Evolutionary conservation across 2,113 vertebrate species (phyloP).

Genomic region (Lepidothrix coronata): DNA sequence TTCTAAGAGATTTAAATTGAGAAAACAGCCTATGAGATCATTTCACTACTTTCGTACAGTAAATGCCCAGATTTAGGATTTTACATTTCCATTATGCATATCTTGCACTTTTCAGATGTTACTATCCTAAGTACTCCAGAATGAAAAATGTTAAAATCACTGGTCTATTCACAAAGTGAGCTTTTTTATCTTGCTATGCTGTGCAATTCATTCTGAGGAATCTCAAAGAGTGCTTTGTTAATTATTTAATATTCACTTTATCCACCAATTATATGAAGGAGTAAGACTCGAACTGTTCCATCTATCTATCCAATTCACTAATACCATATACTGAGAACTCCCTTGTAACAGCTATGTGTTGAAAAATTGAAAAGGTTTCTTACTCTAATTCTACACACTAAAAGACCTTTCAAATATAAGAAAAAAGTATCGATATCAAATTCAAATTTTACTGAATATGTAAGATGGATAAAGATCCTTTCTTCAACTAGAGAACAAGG

Average conservation of each 20-base stretch:
- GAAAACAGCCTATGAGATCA: not conserved
- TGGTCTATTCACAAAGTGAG: not conserved
- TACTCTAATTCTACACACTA: not conserved
- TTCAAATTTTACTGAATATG: not conserved
- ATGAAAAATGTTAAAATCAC: not conserved
- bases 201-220: not conserved
- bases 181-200: not conserved
- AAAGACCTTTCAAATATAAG: not conserved
- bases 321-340: not conserved
- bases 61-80: not conserved
- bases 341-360: not conserved
- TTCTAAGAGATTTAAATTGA: not conserved
- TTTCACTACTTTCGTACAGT: not conserved
- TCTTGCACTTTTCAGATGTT: not conserved
- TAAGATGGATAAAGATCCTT: not conserved
- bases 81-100: not conserved
- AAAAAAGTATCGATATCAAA: not conserved
- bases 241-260: slow-evolving; percentile 26
- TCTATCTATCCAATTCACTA: not conserved
- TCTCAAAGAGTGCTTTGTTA: not conserved
- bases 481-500: not conserved
- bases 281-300: not conserved
- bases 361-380: not conserved
- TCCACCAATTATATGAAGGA: not conserved
- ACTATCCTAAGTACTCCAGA: not conserved